Conservation (phyloP, 2,888 invertebrate genomes). For the Rhimphoctona megacephalus region DNA sequence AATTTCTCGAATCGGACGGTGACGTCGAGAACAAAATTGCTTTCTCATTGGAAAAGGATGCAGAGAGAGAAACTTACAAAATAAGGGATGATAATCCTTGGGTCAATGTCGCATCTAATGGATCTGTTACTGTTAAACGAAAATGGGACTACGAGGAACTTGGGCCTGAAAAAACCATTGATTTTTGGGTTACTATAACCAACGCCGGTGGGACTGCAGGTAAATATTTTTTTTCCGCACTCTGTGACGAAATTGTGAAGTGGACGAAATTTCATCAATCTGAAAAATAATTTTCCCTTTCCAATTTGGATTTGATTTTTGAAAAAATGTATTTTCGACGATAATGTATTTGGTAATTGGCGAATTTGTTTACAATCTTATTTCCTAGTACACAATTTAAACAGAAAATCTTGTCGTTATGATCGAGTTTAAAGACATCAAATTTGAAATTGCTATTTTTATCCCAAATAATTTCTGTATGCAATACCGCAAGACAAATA, state of each 20-base stretch:
- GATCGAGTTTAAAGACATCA: neutral
- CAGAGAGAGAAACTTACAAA: constrained; percentile 96
- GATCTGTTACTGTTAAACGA: constrained; percentile 96
- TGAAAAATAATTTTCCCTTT: neutral
- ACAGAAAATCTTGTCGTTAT: neutral
- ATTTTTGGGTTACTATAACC: constrained; percentile 97
- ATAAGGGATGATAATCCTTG: constrained; percentile 97
- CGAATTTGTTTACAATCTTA: neutral
- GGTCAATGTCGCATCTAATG: constrained; percentile 96
- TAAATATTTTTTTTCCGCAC: constrained; percentile 79
- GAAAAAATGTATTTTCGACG: neutral
- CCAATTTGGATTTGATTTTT: neutral
- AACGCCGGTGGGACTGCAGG: constrained; percentile 90
- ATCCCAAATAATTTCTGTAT: neutral
- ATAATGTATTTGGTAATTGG: neutral
- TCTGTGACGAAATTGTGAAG: neutral
- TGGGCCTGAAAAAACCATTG: constrained; percentile 97
- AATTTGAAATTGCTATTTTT: neutral
- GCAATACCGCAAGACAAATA: neutral
- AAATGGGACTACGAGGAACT: constrained; percentile 99
- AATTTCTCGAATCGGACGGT: constrained; percentile 96
- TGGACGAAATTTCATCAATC: constrained; percentile 28
- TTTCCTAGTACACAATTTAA: neutral
- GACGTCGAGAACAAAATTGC: constrained; percentile 95
- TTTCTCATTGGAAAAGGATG: constrained; percentile 96